Evolutionary conservation across 2,888 invertebrate species (phyloP).

Genomic region (Diogma glabrata): DNA sequence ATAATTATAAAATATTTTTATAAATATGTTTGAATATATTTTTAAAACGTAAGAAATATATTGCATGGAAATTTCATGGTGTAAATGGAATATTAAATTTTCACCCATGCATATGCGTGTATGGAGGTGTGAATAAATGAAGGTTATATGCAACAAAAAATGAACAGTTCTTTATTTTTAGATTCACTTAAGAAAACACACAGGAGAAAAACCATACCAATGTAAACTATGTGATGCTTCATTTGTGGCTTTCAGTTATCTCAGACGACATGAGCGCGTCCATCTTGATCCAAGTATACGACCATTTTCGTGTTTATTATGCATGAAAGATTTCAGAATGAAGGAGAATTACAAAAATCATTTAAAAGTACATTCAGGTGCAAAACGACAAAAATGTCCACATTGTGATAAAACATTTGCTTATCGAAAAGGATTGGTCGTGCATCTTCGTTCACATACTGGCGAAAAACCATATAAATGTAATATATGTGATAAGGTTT

Average conservation of each 20-base stretch:
- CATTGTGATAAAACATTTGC: conserved; percentile 3
- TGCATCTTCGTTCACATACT: not conserved
- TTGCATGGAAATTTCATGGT: too few species aligned
- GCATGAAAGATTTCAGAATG: not conserved
- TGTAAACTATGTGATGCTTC: conserved; percentile 3
- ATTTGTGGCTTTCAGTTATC: not conserved
- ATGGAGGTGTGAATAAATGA: too few species aligned
- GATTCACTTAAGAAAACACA: conserved; percentile 4
- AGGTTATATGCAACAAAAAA: not conserved
- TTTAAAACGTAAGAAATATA: too few species aligned
- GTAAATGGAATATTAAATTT: too few species aligned
- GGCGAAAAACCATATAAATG: conserved; percentile 7
- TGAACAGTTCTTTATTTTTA: not conserved
- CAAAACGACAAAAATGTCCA: conserved; percentile 6
- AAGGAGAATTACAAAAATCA: conserved; percentile 1
- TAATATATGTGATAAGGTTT: conserved; percentile 1
- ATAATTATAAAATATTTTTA: too few species aligned
- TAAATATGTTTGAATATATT: too few species aligned
- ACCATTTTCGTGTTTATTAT: not conserved
- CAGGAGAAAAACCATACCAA: conserved; percentile 2
- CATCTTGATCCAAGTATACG: conserved; percentile 1
- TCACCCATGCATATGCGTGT: too few species aligned
- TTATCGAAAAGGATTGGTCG: not conserved
- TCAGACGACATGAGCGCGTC: not conserved
- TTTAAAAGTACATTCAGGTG: not conserved